phyloP scores from a whole-genome alignment of 2,797 vertebrate genomes.

The Lates japonicus region DNA sequence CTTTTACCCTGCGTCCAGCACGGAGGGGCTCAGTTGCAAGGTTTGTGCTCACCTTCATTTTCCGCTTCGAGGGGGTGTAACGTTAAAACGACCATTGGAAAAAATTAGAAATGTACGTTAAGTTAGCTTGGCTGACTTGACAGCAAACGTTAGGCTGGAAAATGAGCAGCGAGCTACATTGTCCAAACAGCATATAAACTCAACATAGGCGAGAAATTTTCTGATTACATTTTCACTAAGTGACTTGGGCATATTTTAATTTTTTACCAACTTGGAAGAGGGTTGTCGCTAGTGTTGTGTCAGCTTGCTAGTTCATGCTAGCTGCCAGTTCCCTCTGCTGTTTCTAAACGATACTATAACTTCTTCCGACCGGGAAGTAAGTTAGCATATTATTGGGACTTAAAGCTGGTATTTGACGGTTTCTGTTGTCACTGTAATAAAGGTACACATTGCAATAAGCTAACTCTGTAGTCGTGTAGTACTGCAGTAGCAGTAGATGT shows the following conservation, averaged over 20 bases:
- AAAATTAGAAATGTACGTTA: slow-evolving; percentile 26
- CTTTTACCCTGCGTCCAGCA: slow-evolving; percentile 90
- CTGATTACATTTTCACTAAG: background rate
- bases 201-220: too few species aligned
- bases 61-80: slow-evolving; percentile 4
- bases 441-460: background rate
- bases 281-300: slow-evolving; percentile 50
- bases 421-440: background rate
- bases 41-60: slow-evolving; percentile 76
- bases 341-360: slow-evolving; percentile 38
- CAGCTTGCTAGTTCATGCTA: slow-evolving; percentile 73
- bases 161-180: background rate
- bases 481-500: background rate
- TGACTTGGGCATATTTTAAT: background rate
- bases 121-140: slow-evolving; percentile 69
- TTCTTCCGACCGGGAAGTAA: slow-evolving; percentile 22
- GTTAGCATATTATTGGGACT: background rate
- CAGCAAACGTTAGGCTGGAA: slow-evolving; percentile 45
- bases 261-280: background rate
- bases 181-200: too few species aligned
- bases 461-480: background rate
- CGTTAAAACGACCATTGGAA: slow-evolving; percentile 36
- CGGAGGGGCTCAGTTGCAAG: slow-evolving; percentile 93
- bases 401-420: accelerated
- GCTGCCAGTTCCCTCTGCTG: slow-evolving; percentile 55